These are phyloP conservation scores for Autographa pulchrina DNA, from an alignment of 2,888 invertebrate species.

Conservation along the genomic window DNA sequence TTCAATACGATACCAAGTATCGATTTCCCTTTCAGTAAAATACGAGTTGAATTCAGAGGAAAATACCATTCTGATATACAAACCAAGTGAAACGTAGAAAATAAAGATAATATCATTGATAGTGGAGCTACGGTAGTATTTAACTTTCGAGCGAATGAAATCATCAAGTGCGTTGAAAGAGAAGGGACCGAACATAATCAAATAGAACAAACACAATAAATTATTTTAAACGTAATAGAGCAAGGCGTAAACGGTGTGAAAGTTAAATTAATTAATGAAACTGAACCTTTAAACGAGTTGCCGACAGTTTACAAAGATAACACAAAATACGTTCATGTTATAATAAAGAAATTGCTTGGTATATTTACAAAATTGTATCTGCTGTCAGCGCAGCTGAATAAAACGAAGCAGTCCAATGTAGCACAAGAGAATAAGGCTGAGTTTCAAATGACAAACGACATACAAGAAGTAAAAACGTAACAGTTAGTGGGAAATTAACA, in stretches of 20 bases:
- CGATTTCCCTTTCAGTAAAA: conserved; percentile 67
- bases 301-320: conserved; percentile 62
- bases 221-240: conserved; percentile 57
- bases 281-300: conserved; percentile 62
- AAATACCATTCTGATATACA: conserved; percentile 45
- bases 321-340: conserved; percentile 54
- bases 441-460: conserved; percentile 52
- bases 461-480: conserved; percentile 38
- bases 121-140: conserved; percentile 23
- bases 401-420: conserved; percentile 31
- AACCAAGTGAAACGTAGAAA: conserved; percentile 48
- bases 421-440: conserved; percentile 41
- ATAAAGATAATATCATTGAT: conserved; percentile 48
- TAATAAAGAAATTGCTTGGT: conserved; percentile 55
- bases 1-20: conserved; percentile 69
- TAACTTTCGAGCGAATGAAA: conserved; percentile 53
- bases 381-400: conserved; percentile 20
- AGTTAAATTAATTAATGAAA: conserved; percentile 73
- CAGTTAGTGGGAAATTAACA: conserved; percentile 63
- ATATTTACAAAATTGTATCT: conserved; percentile 40
- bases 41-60: conserved; percentile 46
- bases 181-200: conserved; percentile 44
- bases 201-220: conserved; percentile 62
- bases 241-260: conserved; percentile 68
- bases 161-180: conserved; percentile 50